Conservation (phyloP, 2,888 invertebrate genomes). For the Cephus pulcher region DNA sequence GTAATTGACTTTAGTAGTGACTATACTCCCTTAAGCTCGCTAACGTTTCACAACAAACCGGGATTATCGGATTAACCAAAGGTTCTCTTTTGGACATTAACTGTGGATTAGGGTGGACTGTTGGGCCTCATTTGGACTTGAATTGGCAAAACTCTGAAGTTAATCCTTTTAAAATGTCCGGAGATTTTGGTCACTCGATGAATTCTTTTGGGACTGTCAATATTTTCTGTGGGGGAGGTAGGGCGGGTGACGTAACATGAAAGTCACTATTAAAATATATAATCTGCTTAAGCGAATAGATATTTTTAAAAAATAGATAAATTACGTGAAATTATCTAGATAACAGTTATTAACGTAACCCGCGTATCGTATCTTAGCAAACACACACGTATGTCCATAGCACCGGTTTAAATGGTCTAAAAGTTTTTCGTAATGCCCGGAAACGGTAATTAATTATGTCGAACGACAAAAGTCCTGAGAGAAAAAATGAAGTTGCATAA, state of each 20-base stretch:
- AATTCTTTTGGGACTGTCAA: neutral
- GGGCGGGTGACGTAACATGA: neutral
- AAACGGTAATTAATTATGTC: neutral
- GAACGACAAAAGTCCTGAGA: neutral
- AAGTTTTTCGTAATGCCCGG: neutral
- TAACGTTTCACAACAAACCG: neutral
- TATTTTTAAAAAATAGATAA: neutral
- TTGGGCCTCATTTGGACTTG: constrained; percentile 38
- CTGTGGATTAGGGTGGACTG: constrained; percentile 42
- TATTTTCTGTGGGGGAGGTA: neutral
- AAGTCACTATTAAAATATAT: neutral
- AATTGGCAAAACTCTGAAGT: constrained; percentile 41
- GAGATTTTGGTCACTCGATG: neutral
- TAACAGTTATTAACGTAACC: neutral
- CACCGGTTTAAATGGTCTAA: neutral
- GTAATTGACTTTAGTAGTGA: neutral
- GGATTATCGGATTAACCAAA: constrained; percentile 1
- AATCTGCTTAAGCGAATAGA: neutral
- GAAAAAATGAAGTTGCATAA: neutral
- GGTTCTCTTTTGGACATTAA: neutral
- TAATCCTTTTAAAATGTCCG: constrained; percentile 29
- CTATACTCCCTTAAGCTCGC: neutral
- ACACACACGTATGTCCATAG: too few species aligned
- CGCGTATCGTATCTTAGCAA: neutral
- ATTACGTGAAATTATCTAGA: neutral